Conservation (phyloP, 2,797 vertebrate species). For the Numenius phaeopus region DNA sequence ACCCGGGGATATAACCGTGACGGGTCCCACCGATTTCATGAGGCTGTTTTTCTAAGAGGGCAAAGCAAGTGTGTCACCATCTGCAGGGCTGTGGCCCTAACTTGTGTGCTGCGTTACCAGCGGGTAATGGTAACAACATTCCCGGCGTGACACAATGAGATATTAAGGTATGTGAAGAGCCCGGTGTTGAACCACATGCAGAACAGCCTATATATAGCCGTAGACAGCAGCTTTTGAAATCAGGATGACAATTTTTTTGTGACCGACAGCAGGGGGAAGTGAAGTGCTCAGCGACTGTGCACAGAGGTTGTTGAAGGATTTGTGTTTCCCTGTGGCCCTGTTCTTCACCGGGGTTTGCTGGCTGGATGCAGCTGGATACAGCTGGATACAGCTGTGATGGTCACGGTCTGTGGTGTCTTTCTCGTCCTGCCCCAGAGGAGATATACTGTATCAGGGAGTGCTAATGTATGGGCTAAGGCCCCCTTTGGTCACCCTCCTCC, state of each 20-base stretch:
- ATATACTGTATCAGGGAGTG: neutral
- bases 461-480: neutral
- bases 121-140: neutral
- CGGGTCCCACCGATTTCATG: neutral
- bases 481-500: neutral
- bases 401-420: neutral
- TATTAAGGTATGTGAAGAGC: neutral
- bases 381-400: constrained; percentile 32
- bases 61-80: rapidly evolving
- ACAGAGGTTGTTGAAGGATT: neutral
- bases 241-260: neutral
- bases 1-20: rapidly evolving
- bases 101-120: neutral
- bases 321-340: neutral
- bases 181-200: neutral
- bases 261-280: neutral
- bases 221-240: neutral
- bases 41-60: neutral
- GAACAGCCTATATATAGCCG: neutral
- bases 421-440: neutral
- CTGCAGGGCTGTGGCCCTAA: neutral
- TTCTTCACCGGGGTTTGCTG: neutral
- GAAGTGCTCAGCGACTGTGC: neutral
- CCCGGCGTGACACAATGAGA: neutral
- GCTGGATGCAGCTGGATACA: constrained; percentile 12